A percentile compares a stretch with the other conserved stretches of the same genome.
Conservation (phyloP, 2,113 vertebrate genomes). For the Isurus oxyrinchus region DNA sequence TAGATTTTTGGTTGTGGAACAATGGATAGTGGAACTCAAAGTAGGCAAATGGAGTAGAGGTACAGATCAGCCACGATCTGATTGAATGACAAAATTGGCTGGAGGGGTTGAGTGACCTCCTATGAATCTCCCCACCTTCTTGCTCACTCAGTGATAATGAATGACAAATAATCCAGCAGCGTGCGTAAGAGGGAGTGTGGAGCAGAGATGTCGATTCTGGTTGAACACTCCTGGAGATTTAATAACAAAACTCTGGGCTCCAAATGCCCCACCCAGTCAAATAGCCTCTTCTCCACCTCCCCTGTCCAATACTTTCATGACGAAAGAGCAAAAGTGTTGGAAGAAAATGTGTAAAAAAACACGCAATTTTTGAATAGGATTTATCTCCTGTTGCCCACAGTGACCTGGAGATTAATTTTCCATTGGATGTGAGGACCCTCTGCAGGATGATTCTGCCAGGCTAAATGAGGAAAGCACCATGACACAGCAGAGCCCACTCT, state of each 20-base stretch:
- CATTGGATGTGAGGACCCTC: too few relatives aligned
- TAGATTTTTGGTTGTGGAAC: background rate
- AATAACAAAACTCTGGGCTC: too few relatives aligned
- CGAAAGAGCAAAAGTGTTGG: background rate
- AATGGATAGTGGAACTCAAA: background rate
- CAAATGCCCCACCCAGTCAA: background rate
- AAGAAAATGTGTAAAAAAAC: background rate
- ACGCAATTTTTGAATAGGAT: background rate
- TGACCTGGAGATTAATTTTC: background rate
- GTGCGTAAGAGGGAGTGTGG: background rate
- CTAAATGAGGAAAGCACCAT: background rate
- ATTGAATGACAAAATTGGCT: background rate
- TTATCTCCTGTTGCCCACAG: too few relatives aligned
- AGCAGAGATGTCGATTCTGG: background rate
- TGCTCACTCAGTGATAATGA: background rate
- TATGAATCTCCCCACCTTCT: background rate
- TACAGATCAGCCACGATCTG: background rate
- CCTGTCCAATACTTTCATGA: background rate
- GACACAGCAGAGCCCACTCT: background rate
- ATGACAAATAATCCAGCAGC: background rate
- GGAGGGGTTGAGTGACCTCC: background rate
- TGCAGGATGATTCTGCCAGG: too few relatives aligned
- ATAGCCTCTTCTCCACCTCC: background rate
- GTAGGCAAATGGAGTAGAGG: background rate
- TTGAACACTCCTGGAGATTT: background rate